A percentile compares a stretch with the other conserved stretches of the same genome.
Conservation (phyloP, 2,113 vertebrate species). For the Poicephalus meyeri region DNA sequence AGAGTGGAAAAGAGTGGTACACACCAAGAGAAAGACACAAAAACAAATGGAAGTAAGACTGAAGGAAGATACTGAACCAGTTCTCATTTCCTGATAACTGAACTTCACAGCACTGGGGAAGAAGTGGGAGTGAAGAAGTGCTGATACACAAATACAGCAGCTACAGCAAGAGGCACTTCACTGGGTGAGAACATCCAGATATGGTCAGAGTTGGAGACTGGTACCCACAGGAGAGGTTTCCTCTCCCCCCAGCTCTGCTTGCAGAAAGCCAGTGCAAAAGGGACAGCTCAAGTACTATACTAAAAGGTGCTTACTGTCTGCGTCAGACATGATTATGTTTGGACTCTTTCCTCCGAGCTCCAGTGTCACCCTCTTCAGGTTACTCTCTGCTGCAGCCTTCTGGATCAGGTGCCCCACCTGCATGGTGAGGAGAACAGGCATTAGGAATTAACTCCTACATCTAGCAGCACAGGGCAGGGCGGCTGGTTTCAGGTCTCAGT, state of each 20-base stretch:
- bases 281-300: neutral
- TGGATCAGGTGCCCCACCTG: constrained; percentile 94
- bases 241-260: neutral
- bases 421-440: neutral
- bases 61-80: neutral
- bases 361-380: constrained; percentile 94
- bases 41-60: neutral
- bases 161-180: neutral
- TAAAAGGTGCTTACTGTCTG: constrained; percentile 79
- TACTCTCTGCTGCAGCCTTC: constrained; percentile 88
- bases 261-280: neutral
- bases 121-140: neutral
- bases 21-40: neutral
- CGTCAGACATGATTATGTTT: constrained; percentile 94
- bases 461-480: neutral
- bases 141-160: neutral
- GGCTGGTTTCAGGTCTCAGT: neutral
- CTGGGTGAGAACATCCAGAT: neutral
- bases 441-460: neutral
- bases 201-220: neutral
- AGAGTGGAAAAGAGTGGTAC: neutral
- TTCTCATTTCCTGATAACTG: neutral
- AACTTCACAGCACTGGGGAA: neutral
- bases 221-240: neutral
- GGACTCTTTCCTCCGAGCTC: constrained; percentile 98